Evolutionary conservation across 2,113 vertebrate genomes (phyloP).

Genomic region (cattle (Bos taurus)): ARS-UCD2.0 NC_037330.1:26729501-26730000

Average conservation of each 20-base stretch:
- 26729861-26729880: not conserved
- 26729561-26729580: not conserved
- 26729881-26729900: not conserved
- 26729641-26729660: not conserved
- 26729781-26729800: not conserved
- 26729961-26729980: not conserved
- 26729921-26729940: not conserved
- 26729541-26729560: not conserved
- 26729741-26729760: not conserved
- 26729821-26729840: not conserved
- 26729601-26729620: not conserved
- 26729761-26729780: not conserved
- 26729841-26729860: not conserved
- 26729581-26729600: not conserved
- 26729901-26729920: not conserved
- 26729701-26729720: not conserved
- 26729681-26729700: not conserved
- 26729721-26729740: not conserved
- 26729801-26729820: fast-evolving
- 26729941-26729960: not conserved
- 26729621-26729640: not conserved
- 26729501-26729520: not conserved
- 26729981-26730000: too few species aligned
- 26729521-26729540: not conserved
- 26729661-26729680: not conserved